Evolutionary conservation across 2,888 invertebrate species (phyloP).

Genomic region (Ametastegia equiseti): DNA sequence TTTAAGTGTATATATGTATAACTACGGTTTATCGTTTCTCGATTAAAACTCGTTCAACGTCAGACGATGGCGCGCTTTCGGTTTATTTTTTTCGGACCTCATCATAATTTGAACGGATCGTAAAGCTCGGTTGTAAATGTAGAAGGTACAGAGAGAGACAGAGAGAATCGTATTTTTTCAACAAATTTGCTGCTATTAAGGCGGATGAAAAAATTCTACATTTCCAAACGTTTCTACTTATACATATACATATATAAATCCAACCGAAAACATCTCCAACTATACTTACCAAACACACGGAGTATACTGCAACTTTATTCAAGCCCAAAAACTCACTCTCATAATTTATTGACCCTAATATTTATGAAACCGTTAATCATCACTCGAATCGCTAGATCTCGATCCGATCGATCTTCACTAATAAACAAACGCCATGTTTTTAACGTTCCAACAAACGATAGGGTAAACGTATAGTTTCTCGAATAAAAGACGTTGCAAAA

Average conservation of each 20-base stretch:
- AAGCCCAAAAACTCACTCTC: not conserved
- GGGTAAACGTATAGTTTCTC: too few relatives aligned
- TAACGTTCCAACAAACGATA: not conserved
- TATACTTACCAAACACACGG: too few relatives aligned
- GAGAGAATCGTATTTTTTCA: not conserved
- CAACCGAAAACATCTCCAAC: not conserved
- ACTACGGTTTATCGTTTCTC: not conserved
- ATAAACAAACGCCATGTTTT: not conserved
- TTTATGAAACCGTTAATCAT: conserved; percentile 11
- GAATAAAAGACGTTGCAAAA: too few relatives aligned
- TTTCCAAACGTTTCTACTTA: not conserved
- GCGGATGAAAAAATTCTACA: not conserved
- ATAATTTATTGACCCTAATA: not conserved
- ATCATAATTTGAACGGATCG: conserved; percentile 6
- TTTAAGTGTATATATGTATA: not conserved
- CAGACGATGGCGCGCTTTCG: not conserved
- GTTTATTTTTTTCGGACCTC: conserved; percentile 26
- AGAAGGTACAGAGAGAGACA: too few relatives aligned
- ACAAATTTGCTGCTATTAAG: not conserved
- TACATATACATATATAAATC: not conserved
- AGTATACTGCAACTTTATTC: too few relatives aligned
- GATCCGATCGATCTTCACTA: not conserved
- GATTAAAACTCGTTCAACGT: conserved; percentile 10
- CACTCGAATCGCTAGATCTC: not conserved
- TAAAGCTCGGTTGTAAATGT: conserved; percentile 14